Base-by-base conservation (phyloP, 2,797 vertebrate species). In the Gymnoscopelus microlampas region DNA sequence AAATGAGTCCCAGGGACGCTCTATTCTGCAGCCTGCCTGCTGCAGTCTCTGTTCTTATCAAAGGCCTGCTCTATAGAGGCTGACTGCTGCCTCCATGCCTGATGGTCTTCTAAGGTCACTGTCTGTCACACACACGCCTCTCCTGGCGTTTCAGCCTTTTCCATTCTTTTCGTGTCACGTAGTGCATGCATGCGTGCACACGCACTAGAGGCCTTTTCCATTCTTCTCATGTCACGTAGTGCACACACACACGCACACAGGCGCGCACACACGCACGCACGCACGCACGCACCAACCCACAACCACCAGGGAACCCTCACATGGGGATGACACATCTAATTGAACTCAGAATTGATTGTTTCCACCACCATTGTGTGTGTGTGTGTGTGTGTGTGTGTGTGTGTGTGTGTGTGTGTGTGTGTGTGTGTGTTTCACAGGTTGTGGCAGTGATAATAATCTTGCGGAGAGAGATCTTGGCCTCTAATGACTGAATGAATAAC, bases 241-340 rank as follows among this genome's bases (percentile, higher is more conserved):
- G 5, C 35, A 39, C 35, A 32, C 29, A 32, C 29, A 32, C 29
- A 32, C 29, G 4, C 29, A 32, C 29, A 32, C 29, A 29, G 3
- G 4, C 29, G 4, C 29, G 24, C 56, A 13, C 13, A 57, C 4
- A 29, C 35, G 12, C 5, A 11, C 29, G 7, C 29, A 47, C 44
- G 48, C 19, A 60, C 26, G 44, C 60, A 65, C 49, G 19, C 61
- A 53, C 63, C 71, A 62, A 54, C 59, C 70, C 77, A 63, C 65
- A 74, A 47, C 59, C 78, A 74, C 56, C 55, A 61, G 73, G 57
- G 51, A 75, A 53, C 11, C 44, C 69, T 79, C 74, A 82, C 76
- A 68, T 77, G 72, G 68, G 7, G 66, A 62, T 74, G 77, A 81
- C 72, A 70, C 69, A 63, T 39, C 44, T 53, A 78, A 80, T 79